Base-by-base conservation (phyloP, 1,140 invertebrate genomes). In the Aphelenchoides besseyi region DNA sequence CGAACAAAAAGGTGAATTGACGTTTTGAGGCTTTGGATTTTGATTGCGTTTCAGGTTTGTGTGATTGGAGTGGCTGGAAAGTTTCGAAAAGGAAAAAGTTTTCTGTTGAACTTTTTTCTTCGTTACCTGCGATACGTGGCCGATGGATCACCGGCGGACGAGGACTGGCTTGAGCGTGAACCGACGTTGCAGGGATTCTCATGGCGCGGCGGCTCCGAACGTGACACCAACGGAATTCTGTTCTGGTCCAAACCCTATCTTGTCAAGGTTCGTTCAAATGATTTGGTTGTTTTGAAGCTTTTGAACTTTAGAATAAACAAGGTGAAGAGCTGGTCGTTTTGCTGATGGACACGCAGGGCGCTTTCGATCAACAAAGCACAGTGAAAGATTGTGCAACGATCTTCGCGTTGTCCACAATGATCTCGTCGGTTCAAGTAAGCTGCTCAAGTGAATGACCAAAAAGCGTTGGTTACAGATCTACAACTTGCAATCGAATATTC, bases 11-110 rank as follows among this genome's bases (percentile, higher is more conserved):
- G 68, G 86, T 87, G 28, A 28, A 36, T 28, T n/a, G n/a, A n/a
- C n/a, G n/a, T n/a, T n/a, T n/a, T n/a, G n/a, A n/a, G n/a, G n/a
- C n/a, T n/a, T n/a, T n/a, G n/a, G n/a, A n/a, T n/a, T n/a, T 59
- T 59, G 55, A 59, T 23, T 8, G 12, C 55, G 48, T 87, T 89
- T 36, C 85, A 89, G 69, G 90, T 95, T 1, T 93, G 94, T 35
- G 91, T 99, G 41, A 90, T 98, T 0, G 97, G 95, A 8, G 94
- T 98, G 30, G 89, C 89, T 35, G 97, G 95, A 68, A 95, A 94
- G 33, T 98, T 98, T 86, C 88, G 97, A 3, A 98, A 98, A 87
- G 97, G 97, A 76, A 95, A 95, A 87, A 93, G 91, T 28, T 95
- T 95, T 86, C 86, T 95, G 30, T 87, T 95, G 0, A 91, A 97